Conservation (phyloP, 2,797 vertebrate genomes). For the Petrocephalus sullivani region DNA sequence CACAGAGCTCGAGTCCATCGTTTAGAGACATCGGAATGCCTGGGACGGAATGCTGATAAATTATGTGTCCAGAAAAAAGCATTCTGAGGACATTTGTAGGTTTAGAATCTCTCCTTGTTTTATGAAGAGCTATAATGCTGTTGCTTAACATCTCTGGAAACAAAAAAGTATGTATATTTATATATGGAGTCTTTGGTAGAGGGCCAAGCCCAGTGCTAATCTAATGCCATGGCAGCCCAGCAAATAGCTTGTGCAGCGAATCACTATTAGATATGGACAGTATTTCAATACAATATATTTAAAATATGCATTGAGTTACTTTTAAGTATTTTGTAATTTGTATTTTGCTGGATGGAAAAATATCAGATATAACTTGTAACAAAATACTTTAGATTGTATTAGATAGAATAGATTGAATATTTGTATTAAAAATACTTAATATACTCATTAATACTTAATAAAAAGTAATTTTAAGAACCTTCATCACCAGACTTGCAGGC, state of each 20-base stretch:
- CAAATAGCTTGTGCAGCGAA: not conserved
- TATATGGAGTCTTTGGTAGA: constrained; percentile 38
- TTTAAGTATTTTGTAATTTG: too few species aligned
- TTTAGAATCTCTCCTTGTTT: constrained; percentile 36
- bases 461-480: too few species aligned
- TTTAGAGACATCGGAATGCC: constrained; percentile 34
- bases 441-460: too few species aligned
- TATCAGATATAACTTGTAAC: too few species aligned
- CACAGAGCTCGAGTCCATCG: constrained; percentile 36
- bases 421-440: too few species aligned
- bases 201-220: constrained; percentile 33
- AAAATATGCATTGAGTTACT: too few species aligned
- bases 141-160: constrained; percentile 5
- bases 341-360: too few species aligned
- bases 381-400: too few species aligned
- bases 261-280: not conserved
- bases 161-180: constrained; percentile 18
- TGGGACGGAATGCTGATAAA: constrained; percentile 34
- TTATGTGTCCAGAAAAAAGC: constrained; percentile 44
- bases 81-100: constrained; percentile 38
- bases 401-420: too few species aligned
- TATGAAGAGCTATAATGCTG: constrained; percentile 20
- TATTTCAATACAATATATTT: too few species aligned
- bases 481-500: too few species aligned
- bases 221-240: constrained; percentile 16